A percentile compares a stretch with the other conserved stretches of the same genome.
Evolutionary conservation across 2,888 invertebrate genomes (phyloP).

Genomic region (Hydrotaea cyrtoneurina): DNA sequence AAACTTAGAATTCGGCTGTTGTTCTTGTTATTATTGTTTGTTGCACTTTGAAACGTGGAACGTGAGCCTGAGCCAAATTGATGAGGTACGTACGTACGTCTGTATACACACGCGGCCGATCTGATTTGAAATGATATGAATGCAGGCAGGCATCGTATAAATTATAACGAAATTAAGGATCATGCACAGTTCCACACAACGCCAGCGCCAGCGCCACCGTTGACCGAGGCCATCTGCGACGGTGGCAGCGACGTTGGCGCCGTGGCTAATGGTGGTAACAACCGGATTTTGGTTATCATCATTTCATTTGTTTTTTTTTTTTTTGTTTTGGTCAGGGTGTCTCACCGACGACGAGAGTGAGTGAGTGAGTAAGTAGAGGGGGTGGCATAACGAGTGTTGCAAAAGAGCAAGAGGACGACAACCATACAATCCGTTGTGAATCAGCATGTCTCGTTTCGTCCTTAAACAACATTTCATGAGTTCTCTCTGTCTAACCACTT

Average conservation of each 20-base stretch:
- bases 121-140: conserved; percentile 81
- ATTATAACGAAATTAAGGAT: conserved; percentile 81
- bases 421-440: background rate
- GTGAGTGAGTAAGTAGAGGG: background rate
- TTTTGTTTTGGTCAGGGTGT: conserved; percentile 8
- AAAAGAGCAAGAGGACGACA: background rate
- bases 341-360: background rate
- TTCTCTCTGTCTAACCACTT: background rate
- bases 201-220: conserved; percentile 44
- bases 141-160: conserved; percentile 80
- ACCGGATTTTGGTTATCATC: conserved; percentile 65
- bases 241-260: conserved; percentile 39
- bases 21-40: background rate
- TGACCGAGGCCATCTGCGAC: conserved; percentile 8
- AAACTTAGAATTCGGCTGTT: no score
- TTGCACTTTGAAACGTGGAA: conserved; percentile 45
- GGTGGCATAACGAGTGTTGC: background rate
- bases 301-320: conserved; percentile 25
- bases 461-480: background rate
- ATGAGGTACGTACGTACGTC: conserved; percentile 73
- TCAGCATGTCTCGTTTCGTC: background rate
- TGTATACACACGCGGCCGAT: conserved; percentile 78
- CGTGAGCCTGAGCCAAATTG: conserved; percentile 64
- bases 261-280: conserved; percentile 61
- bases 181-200: conserved; percentile 72